These are phyloP conservation scores for Pomacea maculata DNA, from an alignment of 1,140 invertebrate species.

Conservation along the genomic window DNA sequence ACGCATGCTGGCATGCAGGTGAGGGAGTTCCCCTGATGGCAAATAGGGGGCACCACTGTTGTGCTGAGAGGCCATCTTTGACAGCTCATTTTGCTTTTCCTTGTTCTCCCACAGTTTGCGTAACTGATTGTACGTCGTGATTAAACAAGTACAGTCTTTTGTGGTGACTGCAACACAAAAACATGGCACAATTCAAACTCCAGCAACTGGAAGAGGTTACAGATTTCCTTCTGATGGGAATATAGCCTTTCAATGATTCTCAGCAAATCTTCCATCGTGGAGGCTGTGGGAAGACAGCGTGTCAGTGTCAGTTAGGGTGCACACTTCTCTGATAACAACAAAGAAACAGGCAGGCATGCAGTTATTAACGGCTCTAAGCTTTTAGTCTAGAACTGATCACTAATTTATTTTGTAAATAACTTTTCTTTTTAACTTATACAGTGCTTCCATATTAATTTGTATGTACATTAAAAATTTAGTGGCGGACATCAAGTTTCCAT, in stretches of 20 bases:
- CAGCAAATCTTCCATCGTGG: too few species aligned
- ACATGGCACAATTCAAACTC: conserved; percentile 3
- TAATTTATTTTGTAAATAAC: too few species aligned
- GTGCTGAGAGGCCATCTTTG: conserved; percentile 16
- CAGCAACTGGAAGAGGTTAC: too few species aligned
- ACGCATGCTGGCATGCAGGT: conserved; percentile 33
- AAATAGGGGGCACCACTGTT: conserved; percentile 21
- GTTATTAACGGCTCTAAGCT: background rate
- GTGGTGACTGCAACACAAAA: conserved; percentile 55
- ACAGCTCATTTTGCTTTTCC: conserved; percentile 55
- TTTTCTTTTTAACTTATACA: too few species aligned
- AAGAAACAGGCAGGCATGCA: background rate
- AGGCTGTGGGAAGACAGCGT: too few species aligned
- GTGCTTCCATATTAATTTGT: too few species aligned
- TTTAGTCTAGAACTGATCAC: too few species aligned
- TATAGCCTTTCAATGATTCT: too few species aligned
- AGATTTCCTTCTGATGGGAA: too few species aligned
- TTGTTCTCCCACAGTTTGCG: conserved; percentile 65
- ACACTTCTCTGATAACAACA: background rate
- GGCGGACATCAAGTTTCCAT: too few species aligned
- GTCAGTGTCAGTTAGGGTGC: too few species aligned
- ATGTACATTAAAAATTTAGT: too few species aligned
- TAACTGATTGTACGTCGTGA: conserved; percentile 64
- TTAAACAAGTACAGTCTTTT: conserved; percentile 64
- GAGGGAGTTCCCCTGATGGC: conserved; percentile 10